Evolutionary conservation across 2,113 vertebrate genomes (phyloP), one percentile per base, ranked within the genome.

Genomic region (Damaliscus lunatus): DNA sequence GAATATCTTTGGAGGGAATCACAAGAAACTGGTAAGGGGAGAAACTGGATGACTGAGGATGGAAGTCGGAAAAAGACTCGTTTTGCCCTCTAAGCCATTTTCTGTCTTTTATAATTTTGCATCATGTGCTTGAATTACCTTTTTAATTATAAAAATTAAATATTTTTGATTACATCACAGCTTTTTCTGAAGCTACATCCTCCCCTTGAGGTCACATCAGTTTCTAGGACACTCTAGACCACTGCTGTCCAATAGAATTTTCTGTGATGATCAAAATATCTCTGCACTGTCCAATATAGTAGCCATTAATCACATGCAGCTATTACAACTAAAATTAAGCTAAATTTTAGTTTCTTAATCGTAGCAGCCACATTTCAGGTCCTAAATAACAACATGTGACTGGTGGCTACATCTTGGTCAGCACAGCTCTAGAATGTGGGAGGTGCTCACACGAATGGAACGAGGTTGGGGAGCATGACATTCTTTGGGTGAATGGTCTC

Each of bases 31-130:
- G 43, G 12, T 62, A 55, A 46, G 10, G 25, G 31, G 81, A 82
- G 52, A 92, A 96, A 87, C 9, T 57, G 3, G 33, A 43, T 91
- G n/a, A 96, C 8, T 67, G 25, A 48, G 59, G 62, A 50, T 13
- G 8, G 31, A 29, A 60, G 25, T 31, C 31, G 21, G 50, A 97
- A 91, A 71, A 77, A 97, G 48, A 53, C 29, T 59, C 90, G 82
- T 31, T 87, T 85, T 91, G 23, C 16, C 27, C 50, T 48, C 21
- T 53, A 81, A 91, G 53, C 14, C 15, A 53, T 59, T 90, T 85
- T 40, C 8, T 52, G 27, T 78, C 57, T 95, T 94, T 86, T 57
- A 8, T 36, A 93, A 97, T 86, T 94, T 91, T 97, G 46, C 8
- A 19, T 90, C 19, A 84, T 11, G 21, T 57, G 16, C 31, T 82